phyloP scores from a whole-genome alignment of 2,888 invertebrate species.

The Euspilapteryx auroguttella region DNA sequence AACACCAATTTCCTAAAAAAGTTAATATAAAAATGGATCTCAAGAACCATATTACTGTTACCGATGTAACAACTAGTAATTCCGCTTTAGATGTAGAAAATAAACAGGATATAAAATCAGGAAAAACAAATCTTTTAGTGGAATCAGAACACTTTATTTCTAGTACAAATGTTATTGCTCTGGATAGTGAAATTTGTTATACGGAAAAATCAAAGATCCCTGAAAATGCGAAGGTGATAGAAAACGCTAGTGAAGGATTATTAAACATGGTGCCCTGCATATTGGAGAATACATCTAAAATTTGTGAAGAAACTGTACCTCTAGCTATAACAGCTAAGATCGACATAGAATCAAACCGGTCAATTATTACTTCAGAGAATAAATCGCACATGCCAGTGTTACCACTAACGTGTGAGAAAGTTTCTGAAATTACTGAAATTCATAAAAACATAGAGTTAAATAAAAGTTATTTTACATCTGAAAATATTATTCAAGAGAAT shows the following conservation, averaged over 20 bases:
- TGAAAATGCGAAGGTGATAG: no score
- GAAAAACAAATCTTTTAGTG: no score
- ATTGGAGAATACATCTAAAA: conserved; percentile 5
- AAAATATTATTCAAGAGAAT: conserved; percentile 20
- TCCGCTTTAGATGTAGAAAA: conserved; percentile 22
- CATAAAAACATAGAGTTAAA: conserved; percentile 19
- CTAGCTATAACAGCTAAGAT: conserved; percentile 4
- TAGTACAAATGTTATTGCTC: no score
- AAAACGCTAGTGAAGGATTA: conserved; percentile 12
- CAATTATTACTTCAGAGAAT: conserved; percentile 8
- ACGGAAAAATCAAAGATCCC: no score
- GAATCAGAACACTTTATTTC: no score
- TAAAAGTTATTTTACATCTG: conserved; percentile 25
- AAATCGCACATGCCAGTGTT: conserved; percentile 15
- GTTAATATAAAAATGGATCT: conserved; percentile 15
- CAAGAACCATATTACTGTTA: conserved; percentile 25
- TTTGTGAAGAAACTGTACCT: conserved; percentile 5
- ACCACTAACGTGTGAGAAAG: no score
- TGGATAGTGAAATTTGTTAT: no score
- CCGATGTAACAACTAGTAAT: conserved; percentile 19
- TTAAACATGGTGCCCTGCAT: background rate
- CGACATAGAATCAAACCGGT: conserved; percentile 5
- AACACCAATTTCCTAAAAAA: conserved; percentile 11
- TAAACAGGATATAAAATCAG: conserved; percentile 23
- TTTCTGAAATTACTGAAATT: conserved; percentile 13